Evolutionary conservation across 2,797 vertebrate genomes (phyloP).

Genomic region (Phataginus tetradactyla): DNA sequence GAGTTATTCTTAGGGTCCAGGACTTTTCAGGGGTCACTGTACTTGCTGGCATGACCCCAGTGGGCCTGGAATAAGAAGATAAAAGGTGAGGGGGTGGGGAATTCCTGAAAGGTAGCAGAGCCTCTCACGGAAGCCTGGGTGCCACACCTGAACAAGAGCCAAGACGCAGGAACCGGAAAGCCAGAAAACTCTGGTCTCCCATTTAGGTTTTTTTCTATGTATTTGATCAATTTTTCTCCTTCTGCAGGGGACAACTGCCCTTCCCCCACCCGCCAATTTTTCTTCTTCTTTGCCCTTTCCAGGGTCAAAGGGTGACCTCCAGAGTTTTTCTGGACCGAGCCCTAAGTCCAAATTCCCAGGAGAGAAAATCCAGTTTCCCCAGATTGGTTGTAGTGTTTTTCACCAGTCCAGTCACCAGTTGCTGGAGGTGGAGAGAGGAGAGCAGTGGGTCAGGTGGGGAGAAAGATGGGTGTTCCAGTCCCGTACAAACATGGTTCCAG

Average conservation of each 20-base stretch:
- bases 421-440: background rate
- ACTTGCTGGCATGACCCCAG: background rate
- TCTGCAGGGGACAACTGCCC: background rate
- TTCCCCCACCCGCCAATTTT: background rate
- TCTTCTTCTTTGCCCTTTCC: background rate
- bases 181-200: background rate
- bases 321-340: slow-evolving; percentile 8
- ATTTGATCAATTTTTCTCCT: background rate
- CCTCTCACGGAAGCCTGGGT: background rate
- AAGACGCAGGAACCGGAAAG: background rate
- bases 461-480: too few relatives aligned
- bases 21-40: background rate
- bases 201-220: background rate
- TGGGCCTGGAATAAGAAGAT: background rate
- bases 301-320: background rate
- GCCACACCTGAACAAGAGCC: background rate
- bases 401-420: background rate
- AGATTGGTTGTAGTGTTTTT: background rate
- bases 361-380: background rate
- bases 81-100: background rate
- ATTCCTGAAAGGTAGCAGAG: background rate
- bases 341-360: background rate
- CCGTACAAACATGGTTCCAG: background rate
- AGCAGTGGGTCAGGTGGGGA: too few relatives aligned
- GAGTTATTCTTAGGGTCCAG: background rate